Evolutionary conservation across 2,797 vertebrate genomes (phyloP).

Genomic region (Chaetodon trifasciatus): DNA sequence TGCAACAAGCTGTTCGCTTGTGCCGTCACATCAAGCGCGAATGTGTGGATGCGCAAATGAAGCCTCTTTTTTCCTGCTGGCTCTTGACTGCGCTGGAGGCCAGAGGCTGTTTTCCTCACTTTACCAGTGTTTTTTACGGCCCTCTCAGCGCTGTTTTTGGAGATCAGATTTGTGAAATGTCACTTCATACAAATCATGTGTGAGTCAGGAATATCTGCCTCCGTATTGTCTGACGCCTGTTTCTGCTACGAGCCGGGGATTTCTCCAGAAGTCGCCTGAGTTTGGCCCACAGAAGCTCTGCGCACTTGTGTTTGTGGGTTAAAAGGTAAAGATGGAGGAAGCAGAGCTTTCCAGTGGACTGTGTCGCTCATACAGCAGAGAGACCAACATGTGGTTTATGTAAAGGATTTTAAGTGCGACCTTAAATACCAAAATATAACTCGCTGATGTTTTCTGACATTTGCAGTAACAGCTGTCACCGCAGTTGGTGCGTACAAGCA

Average conservation of each 20-base stretch:
- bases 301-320: slow-evolving; percentile 9
- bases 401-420: not conserved
- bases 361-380: not conserved
- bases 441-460: not conserved
- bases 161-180: slow-evolving; percentile 42
- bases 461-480: not conserved
- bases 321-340: not conserved
- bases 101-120: slow-evolving; percentile 10
- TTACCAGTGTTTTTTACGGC: not conserved
- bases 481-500: no score
- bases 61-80: not conserved
- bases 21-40: slow-evolving; percentile 16
- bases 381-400: not conserved
- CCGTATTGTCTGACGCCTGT: slow-evolving; percentile 6
- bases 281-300: slow-evolving; percentile 15
- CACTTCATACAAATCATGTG: slow-evolving; percentile 22
- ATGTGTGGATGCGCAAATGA: slow-evolving; percentile 18
- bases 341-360: slow-evolving; percentile 3
- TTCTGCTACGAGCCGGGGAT: not conserved
- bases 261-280: slow-evolving; percentile 1
- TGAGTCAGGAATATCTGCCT: slow-evolving; percentile 14
- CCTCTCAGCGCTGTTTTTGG: not conserved
- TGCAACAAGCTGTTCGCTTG: slow-evolving; percentile 8
- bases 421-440: not conserved
- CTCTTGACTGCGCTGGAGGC: not conserved